These are phyloP conservation scores for Tanypteryx hageni DNA, from an alignment of 2,888 invertebrate genomes.

Conservation along the genomic window DNA sequence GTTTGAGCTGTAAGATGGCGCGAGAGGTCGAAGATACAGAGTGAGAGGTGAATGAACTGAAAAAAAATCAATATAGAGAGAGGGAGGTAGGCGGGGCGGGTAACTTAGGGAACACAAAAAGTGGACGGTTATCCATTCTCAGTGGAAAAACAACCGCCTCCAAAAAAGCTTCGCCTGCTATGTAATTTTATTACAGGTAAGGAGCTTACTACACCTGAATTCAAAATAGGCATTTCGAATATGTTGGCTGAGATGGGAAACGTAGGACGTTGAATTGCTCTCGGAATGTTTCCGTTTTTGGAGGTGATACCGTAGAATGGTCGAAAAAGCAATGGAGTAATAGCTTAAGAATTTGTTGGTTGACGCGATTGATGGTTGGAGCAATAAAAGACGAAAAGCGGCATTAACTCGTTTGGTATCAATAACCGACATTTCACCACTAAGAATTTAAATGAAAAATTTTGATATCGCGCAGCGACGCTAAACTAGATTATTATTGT, in stretches of 20 bases:
- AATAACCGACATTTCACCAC: too few relatives aligned
- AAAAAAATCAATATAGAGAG: constrained; percentile 30
- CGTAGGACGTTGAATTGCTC: neutral
- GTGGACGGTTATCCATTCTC: constrained; percentile 12
- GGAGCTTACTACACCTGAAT: constrained; percentile 15
- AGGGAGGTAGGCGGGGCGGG: neutral
- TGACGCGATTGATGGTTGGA: neutral
- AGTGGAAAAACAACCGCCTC: neutral
- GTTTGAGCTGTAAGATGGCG: constrained; percentile 19
- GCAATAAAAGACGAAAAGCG: neutral
- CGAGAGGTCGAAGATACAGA: constrained; percentile 26
- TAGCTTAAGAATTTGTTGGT: neutral
- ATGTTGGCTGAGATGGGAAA: neutral
- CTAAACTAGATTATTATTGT: too few relatives aligned
- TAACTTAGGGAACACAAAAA: constrained; percentile 21
- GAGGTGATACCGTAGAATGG: neutral
- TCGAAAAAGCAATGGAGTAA: neutral
- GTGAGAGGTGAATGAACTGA: constrained; percentile 48
- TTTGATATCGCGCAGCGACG: too few relatives aligned
- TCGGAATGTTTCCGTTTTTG: neutral
- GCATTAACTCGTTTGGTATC: too few relatives aligned
- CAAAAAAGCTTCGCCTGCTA: constrained; percentile 11
- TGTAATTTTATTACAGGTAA: constrained; percentile 22
- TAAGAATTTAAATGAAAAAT: too few relatives aligned
- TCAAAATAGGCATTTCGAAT: constrained; percentile 8